Base-by-base conservation (phyloP, 92 coral and sea anemone genomes). In the Epizoanthus ramosus region DNA sequence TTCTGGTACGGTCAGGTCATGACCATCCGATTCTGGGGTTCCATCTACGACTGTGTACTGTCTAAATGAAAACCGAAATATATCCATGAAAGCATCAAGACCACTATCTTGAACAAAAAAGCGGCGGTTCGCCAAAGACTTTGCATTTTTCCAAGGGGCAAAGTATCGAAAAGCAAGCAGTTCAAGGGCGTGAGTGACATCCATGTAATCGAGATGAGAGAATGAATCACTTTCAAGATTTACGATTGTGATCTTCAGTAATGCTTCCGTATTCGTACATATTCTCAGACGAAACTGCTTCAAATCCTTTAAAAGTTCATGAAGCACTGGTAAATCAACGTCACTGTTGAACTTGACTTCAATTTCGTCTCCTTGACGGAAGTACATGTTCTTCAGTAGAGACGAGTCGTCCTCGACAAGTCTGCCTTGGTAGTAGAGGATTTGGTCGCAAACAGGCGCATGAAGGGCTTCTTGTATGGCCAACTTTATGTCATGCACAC, bases 101-200 rank as follows among this genome's bases (percentile, higher is more conserved):
- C 83, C 91, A 21, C 95, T 93, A 61, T 81, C 87, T 72, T 92
- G 95, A 1, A 90, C 93, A 84, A 92, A 92, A 74, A 80, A 90
- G 74, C 90, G 95, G 21, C 95, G 84, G 31, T 92, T 90, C 13
- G 86, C 93, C 56, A 84, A 79, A 8, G 95, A 87, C 15, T 53
- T 83, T 39, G 87, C 75, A 61, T 71, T 84, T 64, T 92, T 92
- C 95, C 95, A 92, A 4, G 95, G 95, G 75, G 84, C 69, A 52
- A 92, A 92, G 73, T 39, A 87, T 6, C 58, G 79, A 73, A 89
- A 89, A 35, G 95, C 92, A 72, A 92, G 72, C 39, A 41, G 67
- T 10, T 89, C 84, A 41, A 90, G 66, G 0, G 91, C 85, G 4
- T 75, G 63, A 21, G 57, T 37, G 8, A 75, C 82, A 43, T 56